Conservation (phyloP, 2,888 invertebrate genomes). For the Achlya flavicornis region DNA sequence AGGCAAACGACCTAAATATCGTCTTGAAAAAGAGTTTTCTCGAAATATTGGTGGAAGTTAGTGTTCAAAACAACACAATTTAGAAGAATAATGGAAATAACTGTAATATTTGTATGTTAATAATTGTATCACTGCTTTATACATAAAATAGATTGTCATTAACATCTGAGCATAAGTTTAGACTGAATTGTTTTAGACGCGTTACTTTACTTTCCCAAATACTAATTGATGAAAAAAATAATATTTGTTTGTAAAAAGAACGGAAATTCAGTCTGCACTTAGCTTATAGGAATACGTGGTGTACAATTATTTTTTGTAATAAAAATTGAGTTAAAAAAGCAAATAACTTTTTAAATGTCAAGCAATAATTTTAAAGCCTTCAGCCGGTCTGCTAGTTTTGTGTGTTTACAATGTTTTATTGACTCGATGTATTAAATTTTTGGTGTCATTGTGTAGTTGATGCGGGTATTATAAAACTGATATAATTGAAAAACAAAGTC, state of each 20-base stretch:
- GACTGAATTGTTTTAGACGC: slow-evolving; percentile 12
- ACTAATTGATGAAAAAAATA: neutral
- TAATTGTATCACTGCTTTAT: slow-evolving; percentile 13
- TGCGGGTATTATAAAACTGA: neutral
- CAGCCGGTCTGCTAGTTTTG: slow-evolving; percentile 61
- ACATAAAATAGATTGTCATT: slow-evolving; percentile 12
- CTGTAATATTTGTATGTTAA: slow-evolving; percentile 13
- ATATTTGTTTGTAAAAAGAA: neutral
- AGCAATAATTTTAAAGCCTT: slow-evolving; percentile 77
- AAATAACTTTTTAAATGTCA: slow-evolving; percentile 47
- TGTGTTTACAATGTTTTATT: slow-evolving; percentile 31
- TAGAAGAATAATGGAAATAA: slow-evolving; percentile 5
- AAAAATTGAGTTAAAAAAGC: slow-evolving; percentile 36
- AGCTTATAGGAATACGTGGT: slow-evolving; percentile 26
- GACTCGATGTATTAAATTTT: neutral
- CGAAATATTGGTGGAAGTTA: neutral
- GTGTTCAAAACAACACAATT: slow-evolving; percentile 11
- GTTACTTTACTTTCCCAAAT: neutral
- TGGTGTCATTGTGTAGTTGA: slow-evolving; percentile 30
- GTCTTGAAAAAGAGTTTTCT: slow-evolving; percentile 32
- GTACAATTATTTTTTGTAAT: slow-evolving; percentile 34
- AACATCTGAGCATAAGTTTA: slow-evolving; percentile 7
- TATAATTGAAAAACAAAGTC: neutral
- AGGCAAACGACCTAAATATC: slow-evolving; percentile 37
- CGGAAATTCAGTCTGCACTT: slow-evolving; percentile 19